A percentile compares a stretch with the other conserved stretches of the same genome.
Conservation (phyloP, 2,113 vertebrate genomes). For the Coturnix japonica region DNA sequence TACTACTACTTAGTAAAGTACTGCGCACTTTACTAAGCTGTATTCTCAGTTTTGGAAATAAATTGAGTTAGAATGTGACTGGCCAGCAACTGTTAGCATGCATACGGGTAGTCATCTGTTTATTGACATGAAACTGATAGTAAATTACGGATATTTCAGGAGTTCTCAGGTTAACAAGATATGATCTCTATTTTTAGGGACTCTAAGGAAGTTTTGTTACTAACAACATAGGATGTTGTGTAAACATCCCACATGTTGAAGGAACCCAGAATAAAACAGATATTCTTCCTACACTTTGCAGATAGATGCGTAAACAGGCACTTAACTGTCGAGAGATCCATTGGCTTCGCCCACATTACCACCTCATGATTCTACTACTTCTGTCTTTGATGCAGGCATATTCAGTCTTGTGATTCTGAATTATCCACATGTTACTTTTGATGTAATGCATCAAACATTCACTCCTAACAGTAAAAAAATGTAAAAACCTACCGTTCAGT, state of each 20-base stretch:
- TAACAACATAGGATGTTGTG: constrained; percentile 31
- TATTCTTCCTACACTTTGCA: constrained; percentile 37
- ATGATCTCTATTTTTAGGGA: constrained; percentile 11
- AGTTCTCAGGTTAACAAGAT: neutral
- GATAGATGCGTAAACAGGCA: neutral
- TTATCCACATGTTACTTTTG: neutral
- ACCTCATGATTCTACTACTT: neutral
- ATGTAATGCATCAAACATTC: neutral
- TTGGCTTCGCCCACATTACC: neutral
- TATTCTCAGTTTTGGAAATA: neutral
- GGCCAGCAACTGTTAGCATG: neutral
- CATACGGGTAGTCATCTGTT: neutral
- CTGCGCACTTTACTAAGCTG: neutral
- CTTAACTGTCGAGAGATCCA: neutral
- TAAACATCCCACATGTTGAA: neutral
- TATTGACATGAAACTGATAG: neutral
- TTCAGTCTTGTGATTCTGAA: constrained; percentile 30
- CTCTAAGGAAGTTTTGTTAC: constrained; percentile 35
- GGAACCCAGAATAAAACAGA: neutral
- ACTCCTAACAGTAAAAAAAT: neutral
- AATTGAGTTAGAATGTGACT: neutral
- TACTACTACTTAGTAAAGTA: no score
- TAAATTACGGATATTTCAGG: neutral
- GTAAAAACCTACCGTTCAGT: neutral
- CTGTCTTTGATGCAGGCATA: neutral